These are phyloP conservation scores for Monochamus alternatus DNA, from an alignment of 2,888 invertebrate genomes.

Conservation along the genomic window DNA sequence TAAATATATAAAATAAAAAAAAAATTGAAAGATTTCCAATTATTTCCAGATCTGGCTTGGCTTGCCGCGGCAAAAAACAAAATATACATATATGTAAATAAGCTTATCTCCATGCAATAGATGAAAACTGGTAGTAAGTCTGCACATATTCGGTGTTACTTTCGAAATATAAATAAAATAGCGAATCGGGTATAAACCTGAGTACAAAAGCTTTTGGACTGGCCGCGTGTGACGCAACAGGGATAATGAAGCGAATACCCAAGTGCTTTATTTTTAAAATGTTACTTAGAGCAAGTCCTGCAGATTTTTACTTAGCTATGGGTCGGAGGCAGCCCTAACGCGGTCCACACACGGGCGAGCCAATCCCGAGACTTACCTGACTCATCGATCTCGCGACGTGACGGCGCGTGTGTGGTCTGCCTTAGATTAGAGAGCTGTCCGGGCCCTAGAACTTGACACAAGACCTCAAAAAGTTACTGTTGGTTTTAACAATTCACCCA, in stretches of 20 bases:
- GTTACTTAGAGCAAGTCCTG: slow-evolving; percentile 68
- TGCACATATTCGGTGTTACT: slow-evolving; percentile 69
- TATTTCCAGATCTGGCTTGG: neutral
- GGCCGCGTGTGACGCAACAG: slow-evolving; percentile 64
- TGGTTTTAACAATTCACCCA: slow-evolving; percentile 71
- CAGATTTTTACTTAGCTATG: slow-evolving; percentile 71
- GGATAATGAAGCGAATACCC: slow-evolving; percentile 70
- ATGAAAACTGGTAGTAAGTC: slow-evolving; percentile 61
- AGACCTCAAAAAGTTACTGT: slow-evolving; percentile 72
- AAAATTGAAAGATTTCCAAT: too few relatives aligned
- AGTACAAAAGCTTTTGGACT: slow-evolving; percentile 69
- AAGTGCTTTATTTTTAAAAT: slow-evolving; percentile 69
- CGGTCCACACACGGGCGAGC: slow-evolving; percentile 15
- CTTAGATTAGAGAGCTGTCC: neutral
- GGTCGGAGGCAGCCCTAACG: slow-evolving; percentile 54
- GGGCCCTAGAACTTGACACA: slow-evolving; percentile 65
- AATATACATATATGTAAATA: slow-evolving; percentile 63
- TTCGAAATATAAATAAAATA: slow-evolving; percentile 65
- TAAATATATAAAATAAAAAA: too few relatives aligned
- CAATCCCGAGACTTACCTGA: neutral
- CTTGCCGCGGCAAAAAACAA: too few relatives aligned
- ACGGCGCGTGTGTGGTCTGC: slow-evolving; percentile 17
- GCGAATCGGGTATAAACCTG: slow-evolving; percentile 64
- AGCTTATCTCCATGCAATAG: slow-evolving; percentile 69
- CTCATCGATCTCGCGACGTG: neutral